Evolutionary conservation across 2,888 invertebrate species (phyloP).

Genomic region (Meandrusa payeni): DNA sequence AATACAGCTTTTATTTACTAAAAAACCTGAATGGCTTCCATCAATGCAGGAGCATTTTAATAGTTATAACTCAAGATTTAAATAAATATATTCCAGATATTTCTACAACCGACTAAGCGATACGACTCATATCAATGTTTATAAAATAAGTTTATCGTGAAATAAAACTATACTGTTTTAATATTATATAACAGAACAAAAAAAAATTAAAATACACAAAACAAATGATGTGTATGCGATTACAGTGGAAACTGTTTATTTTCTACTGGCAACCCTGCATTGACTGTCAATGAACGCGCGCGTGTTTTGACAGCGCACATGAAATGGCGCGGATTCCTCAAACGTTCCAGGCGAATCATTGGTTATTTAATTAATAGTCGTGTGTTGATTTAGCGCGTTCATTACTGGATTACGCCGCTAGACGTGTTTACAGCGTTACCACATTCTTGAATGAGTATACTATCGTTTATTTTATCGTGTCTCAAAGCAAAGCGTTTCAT

Average conservation of each 20-base stretch:
- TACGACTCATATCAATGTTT: too few species aligned
- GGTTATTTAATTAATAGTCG: slow-evolving; percentile 37
- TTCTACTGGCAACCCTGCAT: slow-evolving; percentile 30
- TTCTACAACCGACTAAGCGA: too few species aligned
- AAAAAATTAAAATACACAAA: background rate
- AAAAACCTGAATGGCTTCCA: too few species aligned
- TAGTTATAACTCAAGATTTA: too few species aligned
- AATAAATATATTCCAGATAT: too few species aligned
- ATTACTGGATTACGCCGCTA: slow-evolving; percentile 29
- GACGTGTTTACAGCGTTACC: slow-evolving; percentile 33
- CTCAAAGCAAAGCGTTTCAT: background rate
- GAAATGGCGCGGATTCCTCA: slow-evolving; percentile 37
- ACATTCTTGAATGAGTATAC: slow-evolving; percentile 34
- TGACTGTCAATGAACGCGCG: slow-evolving; percentile 38
- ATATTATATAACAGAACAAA: background rate
- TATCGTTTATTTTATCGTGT: slow-evolving; percentile 28
- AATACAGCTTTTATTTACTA: too few species aligned
- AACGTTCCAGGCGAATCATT: slow-evolving; percentile 34
- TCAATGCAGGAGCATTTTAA: too few species aligned
- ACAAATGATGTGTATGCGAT: slow-evolving; percentile 5
- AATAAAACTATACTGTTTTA: too few species aligned
- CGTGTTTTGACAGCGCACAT: slow-evolving; percentile 46
- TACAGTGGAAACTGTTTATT: background rate
- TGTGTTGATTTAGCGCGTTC: slow-evolving; percentile 30
- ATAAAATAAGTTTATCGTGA: too few species aligned